phyloP scores from a whole-genome alignment of 2,113 vertebrate species.

The Ophthalmolycus amberensis region DNA sequence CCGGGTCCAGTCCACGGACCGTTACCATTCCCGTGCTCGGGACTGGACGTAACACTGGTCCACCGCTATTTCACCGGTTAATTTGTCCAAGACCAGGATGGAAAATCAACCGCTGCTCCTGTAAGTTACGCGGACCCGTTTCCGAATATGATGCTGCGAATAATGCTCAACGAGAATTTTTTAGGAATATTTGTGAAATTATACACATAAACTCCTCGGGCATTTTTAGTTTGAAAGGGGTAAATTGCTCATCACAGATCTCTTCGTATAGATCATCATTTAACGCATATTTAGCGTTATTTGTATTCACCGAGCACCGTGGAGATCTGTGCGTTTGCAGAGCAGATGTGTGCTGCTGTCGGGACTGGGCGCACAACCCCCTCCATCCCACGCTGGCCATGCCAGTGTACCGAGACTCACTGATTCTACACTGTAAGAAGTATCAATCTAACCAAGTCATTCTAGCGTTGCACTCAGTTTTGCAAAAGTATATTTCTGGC shows the following conservation, averaged over 20 bases:
- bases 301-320: slow-evolving; percentile 14
- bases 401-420: slow-evolving; percentile 24
- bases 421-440: slow-evolving; percentile 69
- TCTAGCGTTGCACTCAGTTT: background rate
- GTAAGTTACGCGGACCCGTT: slow-evolving; percentile 73
- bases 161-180: background rate
- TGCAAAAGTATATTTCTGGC: background rate
- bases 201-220: background rate
- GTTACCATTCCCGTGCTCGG: slow-evolving; percentile 27
- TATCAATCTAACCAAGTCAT: slow-evolving; percentile 21
- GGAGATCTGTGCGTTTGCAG: slow-evolving; percentile 19
- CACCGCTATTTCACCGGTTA: slow-evolving; percentile 44
- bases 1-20: slow-evolving; percentile 42
- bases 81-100: slow-evolving; percentile 39
- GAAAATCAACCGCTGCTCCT: slow-evolving; percentile 62
- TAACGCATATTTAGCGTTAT: background rate
- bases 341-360: slow-evolving; percentile 75
- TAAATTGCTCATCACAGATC: background rate
- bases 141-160: background rate
- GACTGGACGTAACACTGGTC: slow-evolving; percentile 40
- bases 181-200: background rate
- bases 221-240: background rate
- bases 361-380: slow-evolving; percentile 76
- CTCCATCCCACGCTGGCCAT: slow-evolving; percentile 56
- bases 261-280: background rate